These are phyloP conservation scores for Anisognathus igniventris DNA, from an alignment of 2,797 vertebrate genomes.

Conservation along the genomic window DNA sequence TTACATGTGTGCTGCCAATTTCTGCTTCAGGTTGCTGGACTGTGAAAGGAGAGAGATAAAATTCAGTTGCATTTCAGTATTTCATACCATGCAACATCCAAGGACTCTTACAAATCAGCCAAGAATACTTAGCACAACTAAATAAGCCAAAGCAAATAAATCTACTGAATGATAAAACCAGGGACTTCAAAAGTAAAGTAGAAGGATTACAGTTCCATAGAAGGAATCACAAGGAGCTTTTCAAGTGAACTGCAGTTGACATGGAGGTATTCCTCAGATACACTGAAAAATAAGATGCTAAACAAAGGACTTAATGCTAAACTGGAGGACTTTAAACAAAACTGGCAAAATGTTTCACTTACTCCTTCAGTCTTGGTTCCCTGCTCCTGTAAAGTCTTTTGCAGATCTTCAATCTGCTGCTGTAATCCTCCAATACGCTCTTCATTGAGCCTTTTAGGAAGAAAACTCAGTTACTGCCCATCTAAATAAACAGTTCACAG, in stretches of 20 bases:
- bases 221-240: background rate
- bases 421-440: conserved; percentile 85
- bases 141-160: background rate
- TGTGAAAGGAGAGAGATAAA: conserved; percentile 64
- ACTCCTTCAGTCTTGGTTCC: conserved; percentile 89
- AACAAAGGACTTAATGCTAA: background rate
- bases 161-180: background rate
- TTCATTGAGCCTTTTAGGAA: conserved; percentile 79
- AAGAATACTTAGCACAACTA: background rate
- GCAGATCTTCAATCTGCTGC: conserved; percentile 93
- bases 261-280: background rate
- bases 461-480: background rate
- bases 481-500: background rate
- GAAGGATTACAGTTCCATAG: background rate
- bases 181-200: background rate
- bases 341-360: conserved; percentile 61
- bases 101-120: background rate
- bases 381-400: conserved; percentile 91
- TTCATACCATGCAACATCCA: background rate
- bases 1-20: conserved; percentile 96
- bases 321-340: background rate
- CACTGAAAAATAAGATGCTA: background rate
- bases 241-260: background rate
- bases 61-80: background rate
- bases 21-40: conserved; percentile 92